A percentile compares a stretch with the other conserved stretches of the same genome.
phyloP scores from a whole-genome alignment of 2,113 vertebrate genomes.

The Forbesichthys agassizii region DNA sequence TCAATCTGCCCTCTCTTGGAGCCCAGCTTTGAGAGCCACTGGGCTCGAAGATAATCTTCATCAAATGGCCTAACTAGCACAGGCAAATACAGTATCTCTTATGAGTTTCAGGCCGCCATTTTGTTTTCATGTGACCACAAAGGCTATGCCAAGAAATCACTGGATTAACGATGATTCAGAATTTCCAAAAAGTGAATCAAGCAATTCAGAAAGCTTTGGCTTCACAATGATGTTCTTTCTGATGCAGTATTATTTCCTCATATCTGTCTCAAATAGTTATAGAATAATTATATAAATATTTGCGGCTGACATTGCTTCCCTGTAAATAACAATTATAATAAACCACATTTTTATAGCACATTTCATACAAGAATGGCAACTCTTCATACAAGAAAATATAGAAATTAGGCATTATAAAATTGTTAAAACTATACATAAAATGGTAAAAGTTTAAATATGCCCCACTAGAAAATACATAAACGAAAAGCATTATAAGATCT shows the following conservation, averaged over 20 bases:
- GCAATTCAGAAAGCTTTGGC: not conserved
- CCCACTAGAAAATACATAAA: no score
- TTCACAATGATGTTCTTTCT: not conserved
- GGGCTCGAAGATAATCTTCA: conserved; percentile 51
- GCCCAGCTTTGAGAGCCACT: not conserved
- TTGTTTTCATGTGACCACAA: not conserved
- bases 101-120: conserved; percentile 3
- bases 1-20: no score
- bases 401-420: no score
- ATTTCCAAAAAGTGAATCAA: conserved; percentile 28
- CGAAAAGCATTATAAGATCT: no score
- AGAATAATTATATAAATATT: not conserved
- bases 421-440: no score
- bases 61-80: conserved; percentile 45
- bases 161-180: conserved; percentile 27
- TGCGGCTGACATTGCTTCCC: not conserved
- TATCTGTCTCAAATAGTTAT: conserved; percentile 18
- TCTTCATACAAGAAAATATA: no score
- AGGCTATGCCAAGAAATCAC: not conserved
- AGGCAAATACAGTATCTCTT: conserved; percentile 6
- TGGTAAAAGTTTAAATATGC: no score
- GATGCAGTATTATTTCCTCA: not conserved
- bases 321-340: not conserved
- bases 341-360: no score
- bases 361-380: no score